Evolutionary conservation across 2,888 invertebrate genomes (phyloP).

Genomic region (Drosophila kanekoi): DNA sequence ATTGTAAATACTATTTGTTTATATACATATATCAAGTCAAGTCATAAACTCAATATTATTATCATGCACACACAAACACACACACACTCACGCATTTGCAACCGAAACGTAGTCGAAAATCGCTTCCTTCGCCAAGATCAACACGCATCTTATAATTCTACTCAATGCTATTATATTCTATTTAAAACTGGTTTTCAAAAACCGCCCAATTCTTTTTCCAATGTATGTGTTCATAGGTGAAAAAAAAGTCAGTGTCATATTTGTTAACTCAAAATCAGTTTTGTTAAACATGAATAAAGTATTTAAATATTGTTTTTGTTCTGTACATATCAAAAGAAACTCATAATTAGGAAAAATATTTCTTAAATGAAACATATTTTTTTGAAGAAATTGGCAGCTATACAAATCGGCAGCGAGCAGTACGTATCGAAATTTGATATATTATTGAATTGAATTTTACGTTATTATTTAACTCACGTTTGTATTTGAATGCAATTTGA

Average conservation of each 20-base stretch:
- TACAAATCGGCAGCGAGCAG: slow-evolving; percentile 61
- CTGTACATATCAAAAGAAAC: slow-evolving; percentile 52
- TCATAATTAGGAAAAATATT: slow-evolving; percentile 38
- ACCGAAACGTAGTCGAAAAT: slow-evolving; percentile 30
- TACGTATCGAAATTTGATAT: slow-evolving; percentile 53
- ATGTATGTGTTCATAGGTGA: slow-evolving; percentile 51
- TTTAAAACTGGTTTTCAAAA: slow-evolving; percentile 35
- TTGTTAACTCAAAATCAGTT: slow-evolving; percentile 59
- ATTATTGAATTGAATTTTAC: slow-evolving; percentile 44
- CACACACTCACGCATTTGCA: slow-evolving; percentile 42
- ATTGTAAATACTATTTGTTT: slow-evolving; percentile 66
- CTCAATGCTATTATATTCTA: slow-evolving; percentile 4
- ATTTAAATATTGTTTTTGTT: slow-evolving; percentile 40
- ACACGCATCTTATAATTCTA: slow-evolving; percentile 36
- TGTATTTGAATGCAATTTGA: slow-evolving; percentile 47
- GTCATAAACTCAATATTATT: slow-evolving; percentile 37
- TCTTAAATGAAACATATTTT: slow-evolving; percentile 19
- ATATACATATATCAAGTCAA: slow-evolving; percentile 54
- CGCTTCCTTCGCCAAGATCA: slow-evolving; percentile 42
- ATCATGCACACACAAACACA: slow-evolving; percentile 38
- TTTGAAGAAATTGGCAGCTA: slow-evolving; percentile 56
- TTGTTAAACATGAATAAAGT: slow-evolving; percentile 63
- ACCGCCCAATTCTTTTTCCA: slow-evolving; percentile 43
- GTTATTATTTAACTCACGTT: slow-evolving; percentile 40
- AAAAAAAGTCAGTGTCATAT: slow-evolving; percentile 56